Conservation (phyloP, 2,113 vertebrate genomes). For the Falco punctatus region DNA sequence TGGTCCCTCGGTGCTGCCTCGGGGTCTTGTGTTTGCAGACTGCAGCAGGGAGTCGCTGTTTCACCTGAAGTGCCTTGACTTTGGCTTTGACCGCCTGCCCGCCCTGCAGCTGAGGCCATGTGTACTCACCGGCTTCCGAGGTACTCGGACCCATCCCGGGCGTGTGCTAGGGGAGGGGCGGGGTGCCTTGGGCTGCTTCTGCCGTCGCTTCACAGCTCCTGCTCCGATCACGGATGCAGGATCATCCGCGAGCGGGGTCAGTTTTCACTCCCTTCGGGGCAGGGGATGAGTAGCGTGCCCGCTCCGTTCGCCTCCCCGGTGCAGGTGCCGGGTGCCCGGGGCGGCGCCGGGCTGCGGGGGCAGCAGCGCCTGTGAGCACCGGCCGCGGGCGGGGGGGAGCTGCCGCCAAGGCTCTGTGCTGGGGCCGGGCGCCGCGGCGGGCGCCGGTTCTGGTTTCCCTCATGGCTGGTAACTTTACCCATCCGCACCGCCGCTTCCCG, state of each 20-base stretch:
- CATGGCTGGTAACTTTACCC: too few species aligned
- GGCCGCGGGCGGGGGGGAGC: too few species aligned
- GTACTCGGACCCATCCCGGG: background rate
- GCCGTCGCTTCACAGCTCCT: background rate
- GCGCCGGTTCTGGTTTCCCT: background rate
- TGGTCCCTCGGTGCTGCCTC: background rate
- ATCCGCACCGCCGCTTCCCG: rapidly evolving
- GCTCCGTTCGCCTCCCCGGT: too few species aligned
- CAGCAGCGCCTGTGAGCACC: too few species aligned
- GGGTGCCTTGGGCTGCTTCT: rapidly evolving
- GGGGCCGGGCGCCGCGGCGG: too few species aligned
- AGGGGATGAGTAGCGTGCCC: rapidly evolving
- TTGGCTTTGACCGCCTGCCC: background rate
- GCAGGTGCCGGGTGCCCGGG: too few species aligned
- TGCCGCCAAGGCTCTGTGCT: too few species aligned
- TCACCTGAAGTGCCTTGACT: background rate
- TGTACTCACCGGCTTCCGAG: rapidly evolving
- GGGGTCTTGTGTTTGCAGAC: background rate
- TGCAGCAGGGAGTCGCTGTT: background rate
- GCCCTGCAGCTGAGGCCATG: rapidly evolving
- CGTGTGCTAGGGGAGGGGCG: rapidly evolving
- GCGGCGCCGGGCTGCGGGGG: too few species aligned
- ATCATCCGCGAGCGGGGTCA: rapidly evolving
- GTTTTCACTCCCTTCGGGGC: rapidly evolving
- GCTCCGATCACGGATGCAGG: rapidly evolving